These are phyloP conservation scores for Thecocarcelia acutangulata DNA, from an alignment of 2,888 invertebrate species.

Conservation along the genomic window DNA sequence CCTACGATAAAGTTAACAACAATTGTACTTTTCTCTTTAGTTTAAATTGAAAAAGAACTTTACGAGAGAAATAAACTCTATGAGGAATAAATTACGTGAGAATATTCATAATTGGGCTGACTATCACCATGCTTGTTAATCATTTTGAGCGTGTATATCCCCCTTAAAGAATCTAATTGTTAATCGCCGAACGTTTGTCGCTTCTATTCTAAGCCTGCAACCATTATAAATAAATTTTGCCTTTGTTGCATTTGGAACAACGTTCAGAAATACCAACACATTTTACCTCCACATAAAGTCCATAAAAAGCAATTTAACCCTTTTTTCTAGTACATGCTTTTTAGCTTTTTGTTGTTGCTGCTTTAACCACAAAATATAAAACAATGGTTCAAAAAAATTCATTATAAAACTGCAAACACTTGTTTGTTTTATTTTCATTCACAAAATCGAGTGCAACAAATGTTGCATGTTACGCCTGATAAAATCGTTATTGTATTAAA, in stretches of 20 bases:
- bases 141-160: too few species aligned
- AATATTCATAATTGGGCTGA: too few species aligned
- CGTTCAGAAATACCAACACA: background rate
- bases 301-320: conserved; percentile 33
- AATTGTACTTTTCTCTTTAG: too few species aligned
- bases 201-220: too few species aligned
- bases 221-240: background rate
- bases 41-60: too few species aligned
- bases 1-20: too few species aligned
- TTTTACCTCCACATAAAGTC: background rate
- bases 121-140: too few species aligned
- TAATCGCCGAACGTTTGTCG: too few species aligned
- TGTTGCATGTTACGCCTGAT: conserved; percentile 63
- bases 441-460: conserved; percentile 62
- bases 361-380: conserved; percentile 56
- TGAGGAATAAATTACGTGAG: too few species aligned
- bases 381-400: conserved; percentile 55
- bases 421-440: conserved; percentile 29
- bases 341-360: conserved; percentile 3
- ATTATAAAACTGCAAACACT: conserved; percentile 46
- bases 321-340: conserved; percentile 15
- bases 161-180: too few species aligned
- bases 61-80: too few species aligned
- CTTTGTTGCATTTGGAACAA: background rate
- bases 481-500: conserved; percentile 46